phyloP scores from a whole-genome alignment of 2,797 vertebrate species.

The Ciconia nigra region DNA sequence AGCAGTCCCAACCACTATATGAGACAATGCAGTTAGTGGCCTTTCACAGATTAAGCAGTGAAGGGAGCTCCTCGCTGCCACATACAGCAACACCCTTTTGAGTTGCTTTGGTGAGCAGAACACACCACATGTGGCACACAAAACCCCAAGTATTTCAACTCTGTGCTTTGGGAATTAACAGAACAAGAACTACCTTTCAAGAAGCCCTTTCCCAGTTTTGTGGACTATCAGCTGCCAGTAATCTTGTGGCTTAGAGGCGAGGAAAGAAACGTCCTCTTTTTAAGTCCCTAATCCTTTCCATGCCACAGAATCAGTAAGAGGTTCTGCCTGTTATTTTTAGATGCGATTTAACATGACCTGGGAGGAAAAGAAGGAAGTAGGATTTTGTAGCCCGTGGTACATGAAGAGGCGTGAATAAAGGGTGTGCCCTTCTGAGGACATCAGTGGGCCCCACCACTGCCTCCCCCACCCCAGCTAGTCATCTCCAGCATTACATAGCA shows the following conservation, averaged over 20 bases:
- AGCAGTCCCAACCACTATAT: not conserved
- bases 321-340: constrained; percentile 54
- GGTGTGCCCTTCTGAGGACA: constrained; percentile 49
- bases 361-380: constrained; percentile 45
- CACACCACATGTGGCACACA: not conserved
- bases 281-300: not conserved
- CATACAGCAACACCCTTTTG: not conserved
- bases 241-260: not conserved
- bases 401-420: constrained; percentile 47
- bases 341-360: constrained; percentile 29
- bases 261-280: not conserved
- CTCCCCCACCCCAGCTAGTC: constrained; percentile 62
- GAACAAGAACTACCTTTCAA: not conserved
- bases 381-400: constrained; percentile 68
- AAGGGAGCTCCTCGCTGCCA: not conserved
- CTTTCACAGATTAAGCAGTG: not conserved
- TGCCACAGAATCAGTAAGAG: not conserved
- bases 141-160: not conserved
- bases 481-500: constrained; percentile 55
- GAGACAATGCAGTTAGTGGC: not conserved
- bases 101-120: not conserved
- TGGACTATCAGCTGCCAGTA: not conserved
- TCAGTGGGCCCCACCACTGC: constrained; percentile 26
- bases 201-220: not conserved
- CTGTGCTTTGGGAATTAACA: not conserved